A percentile compares a stretch with the other conserved stretches of the same genome.
These are phyloP conservation scores for Eulemur albifrons DNA, from an alignment of 2,797 vertebrate genomes.

Conservation along the genomic window DNA sequence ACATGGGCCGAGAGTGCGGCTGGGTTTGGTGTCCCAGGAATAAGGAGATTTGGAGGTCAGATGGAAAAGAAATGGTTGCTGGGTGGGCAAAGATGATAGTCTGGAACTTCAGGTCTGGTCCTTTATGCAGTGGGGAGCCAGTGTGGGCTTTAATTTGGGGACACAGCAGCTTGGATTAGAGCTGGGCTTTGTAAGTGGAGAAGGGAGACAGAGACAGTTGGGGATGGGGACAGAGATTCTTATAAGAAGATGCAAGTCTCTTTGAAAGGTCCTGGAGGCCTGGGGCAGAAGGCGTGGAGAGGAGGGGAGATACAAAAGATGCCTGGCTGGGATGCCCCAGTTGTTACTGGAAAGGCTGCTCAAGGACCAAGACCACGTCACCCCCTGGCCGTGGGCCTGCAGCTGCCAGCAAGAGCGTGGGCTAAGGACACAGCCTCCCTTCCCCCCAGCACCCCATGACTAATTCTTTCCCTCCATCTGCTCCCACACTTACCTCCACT, in stretches of 20 bases:
- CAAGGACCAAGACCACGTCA: slow-evolving; percentile 39
- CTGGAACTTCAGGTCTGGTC: neutral
- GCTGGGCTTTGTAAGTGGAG: neutral
- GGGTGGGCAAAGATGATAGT: neutral
- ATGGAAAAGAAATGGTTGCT: neutral
- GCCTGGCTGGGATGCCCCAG: neutral
- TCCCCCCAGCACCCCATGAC: slow-evolving; percentile 44
- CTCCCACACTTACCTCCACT: neutral
- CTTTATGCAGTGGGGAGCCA: neutral
- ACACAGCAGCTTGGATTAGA: neutral
- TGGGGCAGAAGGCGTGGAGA: neutral
- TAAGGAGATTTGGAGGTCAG: neutral
- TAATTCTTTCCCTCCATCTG: slow-evolving; percentile 39
- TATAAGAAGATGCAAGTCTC: neutral
- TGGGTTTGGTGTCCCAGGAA: neutral
- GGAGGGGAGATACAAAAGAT: neutral
- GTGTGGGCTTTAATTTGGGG: neutral
- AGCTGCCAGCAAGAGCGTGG: slow-evolving; percentile 59
- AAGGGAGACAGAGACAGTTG: neutral
- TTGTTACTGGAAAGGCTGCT: slow-evolving; percentile 42
- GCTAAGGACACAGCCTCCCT: slow-evolving; percentile 50
- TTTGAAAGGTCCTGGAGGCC: neutral
- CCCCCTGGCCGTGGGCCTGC: slow-evolving; percentile 45
- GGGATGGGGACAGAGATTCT: too few relatives aligned
- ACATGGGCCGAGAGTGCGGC: neutral